phyloP scores from a whole-genome alignment of 2,113 vertebrate species.

The Coturnix japonica region DNA sequence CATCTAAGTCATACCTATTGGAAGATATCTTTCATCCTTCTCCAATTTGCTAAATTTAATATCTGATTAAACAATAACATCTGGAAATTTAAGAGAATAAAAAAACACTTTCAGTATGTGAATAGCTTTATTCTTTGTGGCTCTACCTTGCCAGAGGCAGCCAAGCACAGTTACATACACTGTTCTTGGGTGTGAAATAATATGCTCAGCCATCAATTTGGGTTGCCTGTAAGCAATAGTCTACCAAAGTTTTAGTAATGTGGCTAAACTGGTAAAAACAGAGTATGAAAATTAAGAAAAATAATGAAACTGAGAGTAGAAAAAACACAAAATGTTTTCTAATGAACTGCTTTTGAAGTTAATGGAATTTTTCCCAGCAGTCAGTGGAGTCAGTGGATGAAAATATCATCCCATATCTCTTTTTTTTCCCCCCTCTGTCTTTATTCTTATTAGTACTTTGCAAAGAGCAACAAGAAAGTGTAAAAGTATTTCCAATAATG shows the following conservation, averaged over 20 bases:
- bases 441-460: neutral
- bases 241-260: neutral
- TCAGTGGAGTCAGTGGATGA: neutral
- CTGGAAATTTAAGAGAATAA: neutral
- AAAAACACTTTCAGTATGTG: neutral
- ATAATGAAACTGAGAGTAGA: neutral
- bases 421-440: neutral
- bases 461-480: neutral
- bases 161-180: accelerated
- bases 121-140: neutral
- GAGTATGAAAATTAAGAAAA: neutral
- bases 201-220: neutral
- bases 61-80: neutral
- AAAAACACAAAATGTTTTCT: neutral
- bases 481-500: neutral
- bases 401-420: neutral
- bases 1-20: neutral
- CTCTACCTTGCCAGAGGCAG: neutral
- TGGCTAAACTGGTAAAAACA: neutral
- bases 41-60: neutral
- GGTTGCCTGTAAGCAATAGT: neutral
- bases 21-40: neutral
- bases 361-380: neutral
- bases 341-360: neutral
- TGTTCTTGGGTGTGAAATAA: neutral